These are phyloP conservation scores for Thamnophis elegans DNA, from an alignment of 2,797 vertebrate genomes.

Conservation along the genomic window DNA sequence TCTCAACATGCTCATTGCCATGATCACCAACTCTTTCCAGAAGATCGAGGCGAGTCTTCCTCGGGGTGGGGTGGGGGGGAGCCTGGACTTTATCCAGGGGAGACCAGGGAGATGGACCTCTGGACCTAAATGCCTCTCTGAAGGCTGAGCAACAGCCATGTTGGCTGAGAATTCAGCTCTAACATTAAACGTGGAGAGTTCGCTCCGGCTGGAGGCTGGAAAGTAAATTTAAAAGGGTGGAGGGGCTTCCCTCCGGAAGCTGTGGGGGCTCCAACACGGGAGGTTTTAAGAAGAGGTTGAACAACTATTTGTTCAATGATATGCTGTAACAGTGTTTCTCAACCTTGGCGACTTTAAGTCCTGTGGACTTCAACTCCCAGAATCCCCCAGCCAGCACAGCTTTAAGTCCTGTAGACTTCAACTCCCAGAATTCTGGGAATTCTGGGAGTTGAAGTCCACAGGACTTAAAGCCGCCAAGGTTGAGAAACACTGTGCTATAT, in stretches of 20 bases:
- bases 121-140: neutral
- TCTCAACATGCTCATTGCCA: conserved; percentile 92
- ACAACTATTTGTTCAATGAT: neutral
- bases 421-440: too few relatives aligned
- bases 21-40: conserved; percentile 95
- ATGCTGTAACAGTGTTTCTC: too few relatives aligned
- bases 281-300: neutral
- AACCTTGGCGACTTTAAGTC: too few relatives aligned
- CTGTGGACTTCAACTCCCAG: too few relatives aligned
- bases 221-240: neutral
- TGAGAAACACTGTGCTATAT: too few relatives aligned
- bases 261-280: too few relatives aligned
- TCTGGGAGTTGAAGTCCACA: neutral
- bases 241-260: too few relatives aligned
- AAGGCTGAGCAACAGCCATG: neutral
- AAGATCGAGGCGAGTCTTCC: conserved; percentile 82
- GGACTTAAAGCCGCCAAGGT: too few relatives aligned
- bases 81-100: neutral
- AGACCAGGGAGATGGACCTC: too few relatives aligned
- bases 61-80: fast-evolving
- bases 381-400: too few relatives aligned
- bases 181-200: neutral
- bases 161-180: neutral
- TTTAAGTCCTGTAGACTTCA: too few relatives aligned
- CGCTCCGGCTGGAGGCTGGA: too few relatives aligned